Evolutionary conservation across 2,888 invertebrate genomes (phyloP).

Genomic region (Drosophila atroscutellata): DNA sequence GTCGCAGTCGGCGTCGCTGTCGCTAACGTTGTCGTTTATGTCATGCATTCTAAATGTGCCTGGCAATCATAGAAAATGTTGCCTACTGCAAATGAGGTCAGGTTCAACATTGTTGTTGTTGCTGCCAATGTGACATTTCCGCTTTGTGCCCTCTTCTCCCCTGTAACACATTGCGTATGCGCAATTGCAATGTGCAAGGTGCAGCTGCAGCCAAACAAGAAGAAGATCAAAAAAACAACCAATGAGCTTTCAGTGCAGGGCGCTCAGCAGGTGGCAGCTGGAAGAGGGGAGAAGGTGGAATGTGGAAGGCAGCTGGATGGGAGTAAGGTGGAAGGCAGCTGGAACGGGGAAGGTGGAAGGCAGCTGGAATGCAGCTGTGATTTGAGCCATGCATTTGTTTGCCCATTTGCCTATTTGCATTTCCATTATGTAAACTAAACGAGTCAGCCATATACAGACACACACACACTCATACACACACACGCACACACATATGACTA

Average conservation of each 20-base stretch:
- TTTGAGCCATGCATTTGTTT: conserved; percentile 39
- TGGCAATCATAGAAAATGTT: conserved; percentile 38
- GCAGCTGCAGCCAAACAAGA: conserved; percentile 41
- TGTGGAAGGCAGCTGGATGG: not conserved
- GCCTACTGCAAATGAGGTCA: conserved; percentile 46
- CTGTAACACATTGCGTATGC: conserved; percentile 28
- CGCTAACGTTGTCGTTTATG: conserved; percentile 34
- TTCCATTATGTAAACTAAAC: conserved; percentile 64
- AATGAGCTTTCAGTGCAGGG: not conserved
- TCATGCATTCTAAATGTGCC: conserved; percentile 52
- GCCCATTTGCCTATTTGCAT: conserved; percentile 30
- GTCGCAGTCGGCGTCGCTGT: conserved; percentile 4
- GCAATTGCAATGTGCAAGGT: conserved; percentile 34
- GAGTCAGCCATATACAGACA: conserved; percentile 13
- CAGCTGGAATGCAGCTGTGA: conserved; percentile 18
- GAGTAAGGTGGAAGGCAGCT: not conserved
- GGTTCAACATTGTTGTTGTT: conserved; percentile 46
- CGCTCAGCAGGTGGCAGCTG: not conserved
- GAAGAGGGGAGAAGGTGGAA: not conserved
- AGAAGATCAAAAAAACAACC: conserved; percentile 2
- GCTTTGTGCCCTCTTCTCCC: conserved; percentile 8
- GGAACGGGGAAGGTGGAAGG: not conserved
- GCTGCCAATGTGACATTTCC: conserved; percentile 26
- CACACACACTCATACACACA: not conserved
- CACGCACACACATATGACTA: not conserved